Conservation (phyloP, 2,113 vertebrate species). For the Nesogale talazaci region DNA sequence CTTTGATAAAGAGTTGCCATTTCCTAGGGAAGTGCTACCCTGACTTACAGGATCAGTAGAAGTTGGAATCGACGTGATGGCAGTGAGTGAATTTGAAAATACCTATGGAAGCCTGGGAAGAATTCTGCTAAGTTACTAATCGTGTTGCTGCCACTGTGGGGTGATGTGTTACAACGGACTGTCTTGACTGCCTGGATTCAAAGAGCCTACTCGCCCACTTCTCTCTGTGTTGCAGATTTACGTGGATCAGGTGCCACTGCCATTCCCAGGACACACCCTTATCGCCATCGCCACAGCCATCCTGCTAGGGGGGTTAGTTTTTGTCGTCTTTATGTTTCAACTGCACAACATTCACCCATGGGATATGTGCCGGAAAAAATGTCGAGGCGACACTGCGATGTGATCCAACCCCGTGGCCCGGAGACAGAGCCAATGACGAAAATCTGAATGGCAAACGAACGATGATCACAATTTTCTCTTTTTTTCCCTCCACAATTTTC, state of each 20-base stretch:
- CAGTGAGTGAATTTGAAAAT: not conserved
- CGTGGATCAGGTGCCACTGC: constrained; percentile 64
- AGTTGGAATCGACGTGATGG: too few species aligned
- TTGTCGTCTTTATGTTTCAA: constrained; percentile 60
- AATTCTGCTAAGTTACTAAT: not conserved
- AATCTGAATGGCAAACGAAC: not conserved
- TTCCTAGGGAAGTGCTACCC: too few species aligned
- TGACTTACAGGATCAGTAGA: too few species aligned
- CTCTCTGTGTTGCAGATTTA: constrained; percentile 77
- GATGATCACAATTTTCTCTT: not conserved
- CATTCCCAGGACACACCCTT: constrained; percentile 68
- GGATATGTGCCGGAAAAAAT: not conserved
- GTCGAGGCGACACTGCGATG: not conserved
- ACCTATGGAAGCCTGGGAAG: not conserved
- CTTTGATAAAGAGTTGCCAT: too few species aligned
- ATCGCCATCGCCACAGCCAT: constrained; percentile 60
- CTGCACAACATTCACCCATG: constrained; percentile 51
- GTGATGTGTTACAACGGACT: not conserved
- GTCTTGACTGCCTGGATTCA: not conserved
- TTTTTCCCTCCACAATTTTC: not conserved
- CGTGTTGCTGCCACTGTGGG: not conserved
- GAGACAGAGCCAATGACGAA: not conserved
- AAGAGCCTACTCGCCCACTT: not conserved
- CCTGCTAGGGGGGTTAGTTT: constrained; percentile 61
- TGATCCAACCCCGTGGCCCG: fast-evolving